Base-by-base conservation (phyloP, 2,797 vertebrate genomes). In the Chloroceryle amazona region DNA sequence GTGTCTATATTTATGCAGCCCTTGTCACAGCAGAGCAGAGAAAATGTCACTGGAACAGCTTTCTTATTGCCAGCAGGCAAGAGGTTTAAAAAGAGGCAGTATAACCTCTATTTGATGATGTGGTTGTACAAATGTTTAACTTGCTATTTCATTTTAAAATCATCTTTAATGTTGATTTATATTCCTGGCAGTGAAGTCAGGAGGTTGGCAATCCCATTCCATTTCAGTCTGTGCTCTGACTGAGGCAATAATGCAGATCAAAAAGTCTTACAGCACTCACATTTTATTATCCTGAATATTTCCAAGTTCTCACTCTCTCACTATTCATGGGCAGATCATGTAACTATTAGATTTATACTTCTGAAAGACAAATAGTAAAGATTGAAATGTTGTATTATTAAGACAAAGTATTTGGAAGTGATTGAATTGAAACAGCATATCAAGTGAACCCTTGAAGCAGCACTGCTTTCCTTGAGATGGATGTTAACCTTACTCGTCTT, bases 71-170 rank as follows among this genome's bases (percentile, higher is more conserved):
- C 95, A 96, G 79, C 76, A 95, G 83, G 86, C 81, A 93, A 75
- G 85, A 91, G 86, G 81, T 92, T 97, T 86, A 84, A 90, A 94
- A 91, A 90, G 81, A 96, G 68, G 37, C 92, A 90, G 81, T 51
- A 51, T 70, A 96, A 92, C 81, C 72, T 91, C 93, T 93, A 60
- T 94, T 95, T 93, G 95, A 96, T 90, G 33, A 70, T 96, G 79
- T 94, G 81, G 92, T 93, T 94, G 88, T 93, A 94, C 83, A 96
- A 97, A 95, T 63, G 86, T 93, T 95, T 96, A 95, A 93, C 83
- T 95, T 80, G 81, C 74, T 96, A 81, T 96, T 95, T 93, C 47
- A 91, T 90, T 89, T 94, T 33, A 55, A 94, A 96, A 94, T 76
- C 33, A 74, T 95, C 78, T 83, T 94, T 91, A 95, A 81, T 89